Percentiles rank a stretch among this genome's conserved stretches.
Evolutionary conservation across 2,797 vertebrate genomes (phyloP).

Genomic region (Chelon labrosus): DNA sequence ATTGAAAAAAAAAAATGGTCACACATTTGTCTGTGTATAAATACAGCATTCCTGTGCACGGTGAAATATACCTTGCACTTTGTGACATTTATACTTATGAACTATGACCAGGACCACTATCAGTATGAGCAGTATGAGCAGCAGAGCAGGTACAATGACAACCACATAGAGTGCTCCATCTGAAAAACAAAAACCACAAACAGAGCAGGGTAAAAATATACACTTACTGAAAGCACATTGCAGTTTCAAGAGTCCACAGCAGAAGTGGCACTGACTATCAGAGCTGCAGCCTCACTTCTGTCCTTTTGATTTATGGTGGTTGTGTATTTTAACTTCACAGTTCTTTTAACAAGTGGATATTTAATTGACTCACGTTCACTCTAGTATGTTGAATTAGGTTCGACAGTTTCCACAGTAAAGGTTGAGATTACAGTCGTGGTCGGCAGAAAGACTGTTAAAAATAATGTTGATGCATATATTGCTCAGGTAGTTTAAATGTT

Average conservation of each 20-base stretch:
- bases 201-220: neutral
- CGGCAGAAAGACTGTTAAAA: conserved; percentile 21
- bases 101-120: neutral
- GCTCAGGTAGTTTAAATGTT: too few species aligned
- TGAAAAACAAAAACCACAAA: neutral
- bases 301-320: neutral
- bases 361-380: neutral
- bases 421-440: neutral
- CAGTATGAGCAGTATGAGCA: conserved; percentile 28
- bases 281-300: too few species aligned
- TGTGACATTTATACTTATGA: conserved; percentile 14
- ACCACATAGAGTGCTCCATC: neutral
- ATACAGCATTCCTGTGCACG: neutral
- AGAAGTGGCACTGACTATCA: neutral
- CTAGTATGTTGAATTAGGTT: neutral
- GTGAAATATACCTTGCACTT: conserved; percentile 34
- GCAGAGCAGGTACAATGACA: neutral
- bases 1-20: neutral
- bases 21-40: neutral
- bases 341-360: neutral
- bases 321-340: neutral
- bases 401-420: neutral
- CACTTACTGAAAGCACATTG: neutral
- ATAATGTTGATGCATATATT: too few species aligned
- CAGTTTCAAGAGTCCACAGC: neutral